Percentiles rank a stretch among this genome's conserved stretches.
Conservation (phyloP, 1,140 invertebrate species). For the Brachionus angularis region DNA sequence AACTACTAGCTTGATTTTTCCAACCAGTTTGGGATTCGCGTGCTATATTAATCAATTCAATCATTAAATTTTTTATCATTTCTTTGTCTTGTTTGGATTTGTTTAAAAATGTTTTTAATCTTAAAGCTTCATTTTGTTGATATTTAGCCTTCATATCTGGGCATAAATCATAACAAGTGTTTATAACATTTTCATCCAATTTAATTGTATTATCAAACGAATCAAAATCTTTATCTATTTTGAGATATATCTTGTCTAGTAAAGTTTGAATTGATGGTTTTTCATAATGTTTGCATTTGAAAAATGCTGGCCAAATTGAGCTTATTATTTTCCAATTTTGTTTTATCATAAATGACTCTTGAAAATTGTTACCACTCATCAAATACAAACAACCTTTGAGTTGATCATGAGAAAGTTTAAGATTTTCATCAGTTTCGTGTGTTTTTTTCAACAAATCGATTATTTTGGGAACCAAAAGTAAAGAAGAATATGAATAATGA, state of each 20-base stretch:
- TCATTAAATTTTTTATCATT: conserved; percentile 45
- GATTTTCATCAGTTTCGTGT: conserved; percentile 55
- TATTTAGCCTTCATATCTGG: not conserved
- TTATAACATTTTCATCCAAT: conserved; percentile 47
- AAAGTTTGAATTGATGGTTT: conserved; percentile 73
- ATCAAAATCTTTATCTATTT: conserved; percentile 60
- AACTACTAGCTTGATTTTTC: conserved; percentile 39
- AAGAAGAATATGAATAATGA: conserved; percentile 65
- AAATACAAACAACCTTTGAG: conserved; percentile 72
- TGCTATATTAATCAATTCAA: conserved; percentile 40
- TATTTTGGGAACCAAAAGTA: conserved; percentile 63
- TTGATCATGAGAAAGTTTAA: conserved; percentile 62
- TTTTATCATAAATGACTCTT: conserved; percentile 64
- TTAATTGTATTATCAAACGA: conserved; percentile 58
- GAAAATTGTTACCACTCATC: conserved; percentile 65
- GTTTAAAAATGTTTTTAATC: conserved; percentile 60
- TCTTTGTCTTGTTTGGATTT: conserved; percentile 29
- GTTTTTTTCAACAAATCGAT: conserved; percentile 64
- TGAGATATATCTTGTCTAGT: conserved; percentile 64
- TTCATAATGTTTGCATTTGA: conserved; percentile 70
- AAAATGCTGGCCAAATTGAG: conserved; percentile 67
- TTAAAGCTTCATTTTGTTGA: conserved; percentile 54
- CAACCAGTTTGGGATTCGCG: conserved; percentile 44
- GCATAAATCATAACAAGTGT: conserved; percentile 1
- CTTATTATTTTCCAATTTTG: conserved; percentile 71